Base-by-base conservation (phyloP, 2,113 vertebrate genomes). In the Delphinapterus leucas region DNA sequence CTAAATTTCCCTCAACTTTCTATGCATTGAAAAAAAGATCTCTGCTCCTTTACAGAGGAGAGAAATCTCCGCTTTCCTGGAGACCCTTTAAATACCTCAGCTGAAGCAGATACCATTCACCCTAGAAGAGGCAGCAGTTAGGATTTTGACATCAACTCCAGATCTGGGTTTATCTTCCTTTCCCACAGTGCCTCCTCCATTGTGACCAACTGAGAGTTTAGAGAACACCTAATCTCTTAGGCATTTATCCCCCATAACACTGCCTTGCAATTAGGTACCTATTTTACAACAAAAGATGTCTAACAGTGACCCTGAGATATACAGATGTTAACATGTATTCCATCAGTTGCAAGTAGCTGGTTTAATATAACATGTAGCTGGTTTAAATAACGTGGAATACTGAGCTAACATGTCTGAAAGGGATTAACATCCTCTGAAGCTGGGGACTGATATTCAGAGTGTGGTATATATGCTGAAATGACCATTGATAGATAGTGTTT, bases 161-260 rank as follows among this genome's bases (percentile, higher is more conserved):
- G n/a, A 63, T 10, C 12, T n/a, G 13, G 14, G 21, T 63, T 18
- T 58, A 31, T 8, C 17, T 91, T 80, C 2, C 26, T 49, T 80
- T 44, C 2, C 23, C 1, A 20, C 0, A 38, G 6, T 73, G 17
- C 12, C 0, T 65, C 8, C 60, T 68, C 15, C 49, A n/a, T 28
- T 68, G 28, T 44, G 36, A 77, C 6, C n/a, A 58, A 7, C 9
- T 23, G 26, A 68, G 36, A 33, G 28, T 2, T 79, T 47, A 58
- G 15, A 60, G 38, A 80, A 49, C 31, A 25, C 7, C 38, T 70
- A 17, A 49, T 70, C 18, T 80, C 53, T 58, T 31, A 28, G 28
- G 0, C 17, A 49, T 25, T 4, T 44, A 53, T 68, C 47, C 15
- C 23, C 28, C 23, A 55, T 17, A 63, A 63, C 25, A 53, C 12